These are phyloP conservation scores for Drosophila demipolita DNA, from an alignment of 2,888 invertebrate species.

Conservation along the genomic window DNA sequence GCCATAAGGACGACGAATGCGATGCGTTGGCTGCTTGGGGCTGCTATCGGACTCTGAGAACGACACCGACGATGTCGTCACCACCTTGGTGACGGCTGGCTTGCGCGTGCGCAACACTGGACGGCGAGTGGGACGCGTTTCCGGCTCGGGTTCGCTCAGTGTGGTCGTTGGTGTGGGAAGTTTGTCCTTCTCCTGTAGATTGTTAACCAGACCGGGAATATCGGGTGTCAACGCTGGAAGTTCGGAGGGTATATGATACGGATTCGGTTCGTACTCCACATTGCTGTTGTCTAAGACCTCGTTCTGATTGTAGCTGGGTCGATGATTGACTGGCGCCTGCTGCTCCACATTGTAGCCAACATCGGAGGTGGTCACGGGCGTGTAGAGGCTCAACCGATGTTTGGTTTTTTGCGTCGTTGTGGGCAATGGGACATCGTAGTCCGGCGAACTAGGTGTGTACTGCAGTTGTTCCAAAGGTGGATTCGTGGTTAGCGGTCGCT, in stretches of 20 bases:
- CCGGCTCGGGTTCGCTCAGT: conserved; percentile 83
- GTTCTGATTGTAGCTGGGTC: conserved; percentile 80
- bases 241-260: conserved; percentile 87
- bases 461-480: conserved; percentile 80
- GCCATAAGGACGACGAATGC: conserved; percentile 85
- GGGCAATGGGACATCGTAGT: conserved; percentile 71
- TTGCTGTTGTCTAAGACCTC: conserved; percentile 83
- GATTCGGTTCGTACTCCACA: conserved; percentile 85
- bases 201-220: conserved; percentile 87
- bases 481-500: conserved; percentile 78
- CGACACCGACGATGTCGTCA: conserved; percentile 83
- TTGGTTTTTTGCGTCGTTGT: conserved; percentile 69
- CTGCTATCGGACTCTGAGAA: conserved; percentile 80
- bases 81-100: conserved; percentile 83
- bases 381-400: conserved; percentile 81
- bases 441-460: conserved; percentile 79
- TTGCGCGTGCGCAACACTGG: conserved; percentile 86
- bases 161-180: conserved; percentile 72
- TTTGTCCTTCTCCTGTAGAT: conserved; percentile 86
- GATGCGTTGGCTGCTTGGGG: conserved; percentile 81
- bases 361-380: conserved; percentile 74
- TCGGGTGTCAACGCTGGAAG: conserved; percentile 87
- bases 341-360: conserved; percentile 72
- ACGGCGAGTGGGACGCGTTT: conserved; percentile 84
- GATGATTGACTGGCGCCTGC: conserved; percentile 74